A percentile compares a stretch with the other conserved stretches of the same genome.
Conservation (phyloP, 1,140 invertebrate species). For the Ceratina calcarata region DNA sequence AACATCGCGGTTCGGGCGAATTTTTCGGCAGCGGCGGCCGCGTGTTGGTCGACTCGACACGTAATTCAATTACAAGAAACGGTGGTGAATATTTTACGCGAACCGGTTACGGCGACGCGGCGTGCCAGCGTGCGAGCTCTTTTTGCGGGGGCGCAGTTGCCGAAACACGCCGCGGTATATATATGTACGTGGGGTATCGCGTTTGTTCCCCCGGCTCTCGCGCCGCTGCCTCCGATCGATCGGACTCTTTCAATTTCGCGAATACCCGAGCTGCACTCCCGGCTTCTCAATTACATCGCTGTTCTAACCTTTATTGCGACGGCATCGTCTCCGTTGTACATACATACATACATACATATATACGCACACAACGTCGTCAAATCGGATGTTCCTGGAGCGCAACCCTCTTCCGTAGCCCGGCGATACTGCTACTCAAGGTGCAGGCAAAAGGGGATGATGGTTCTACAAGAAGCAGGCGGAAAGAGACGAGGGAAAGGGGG, state of each 20-base stretch:
- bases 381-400: slow-evolving; percentile 59
- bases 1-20: neutral
- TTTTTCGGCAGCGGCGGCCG: neutral
- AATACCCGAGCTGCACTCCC: neutral
- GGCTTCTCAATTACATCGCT: slow-evolving; percentile 36
- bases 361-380: slow-evolving; percentile 35
- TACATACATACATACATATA: neutral
- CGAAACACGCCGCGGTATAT: slow-evolving; percentile 19
- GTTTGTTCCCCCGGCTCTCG: neutral
- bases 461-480: neutral
- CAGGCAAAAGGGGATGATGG: slow-evolving; percentile 28
- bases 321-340: slow-evolving; percentile 29
- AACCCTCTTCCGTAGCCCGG: slow-evolving; percentile 34
- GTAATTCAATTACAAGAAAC: slow-evolving; percentile 25
- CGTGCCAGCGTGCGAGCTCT: neutral
- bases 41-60: neutral
- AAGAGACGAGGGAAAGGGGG: neutral
- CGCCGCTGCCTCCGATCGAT: slow-evolving; percentile 25
- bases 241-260: slow-evolving; percentile 44
- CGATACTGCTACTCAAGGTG: slow-evolving; percentile 45
- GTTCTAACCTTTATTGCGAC: slow-evolving; percentile 42
- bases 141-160: slow-evolving; percentile 13
- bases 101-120: neutral
- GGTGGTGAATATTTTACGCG: slow-evolving; percentile 17
- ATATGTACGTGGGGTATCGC: neutral